Base-by-base conservation (phyloP, 2,888 invertebrate genomes). In the Cyclophora albipunctata region DNA sequence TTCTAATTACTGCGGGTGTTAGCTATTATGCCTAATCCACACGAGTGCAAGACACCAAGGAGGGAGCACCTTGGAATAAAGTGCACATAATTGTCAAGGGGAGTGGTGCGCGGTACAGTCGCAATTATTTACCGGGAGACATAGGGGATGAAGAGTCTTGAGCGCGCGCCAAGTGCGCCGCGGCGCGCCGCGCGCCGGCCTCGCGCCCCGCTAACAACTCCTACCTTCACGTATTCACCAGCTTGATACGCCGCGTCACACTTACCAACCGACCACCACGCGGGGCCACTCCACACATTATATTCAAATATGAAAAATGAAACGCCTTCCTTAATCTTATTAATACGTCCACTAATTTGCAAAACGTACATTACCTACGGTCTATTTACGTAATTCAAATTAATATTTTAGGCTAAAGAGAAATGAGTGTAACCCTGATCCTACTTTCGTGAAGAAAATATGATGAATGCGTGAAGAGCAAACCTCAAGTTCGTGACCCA, bases 61-160 rank as follows among this genome's bases (percentile, higher is more conserved):
- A 66, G 63, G 64, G 59, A 71, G 73, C 60, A 65, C 70, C 75
- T 74, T 75, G 69, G 75, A 79, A 79, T 79, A 79, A 83, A 84
- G 79, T 80, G 78, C 78, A 75, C 70, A 71, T 84, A 84, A 85
- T 84, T 81, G 84, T 83, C 69, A 75, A 78, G 79, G 77, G 72
- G 74, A 78, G 78, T 76, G 73, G 71, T 71, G 72, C 67, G 71
- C 67, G 71, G 75, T 75, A 74, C 77, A 71, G 77, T 72, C 70
- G 81, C 80, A 84, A 84, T 85, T 84, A 83, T 82, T 83, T 83
- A 81, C 81, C 67, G 75, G 71, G 79, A 81, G 82, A 84, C 85
- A 76, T 78, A 78, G 79, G 83, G 78, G 71, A 77, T 78, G 80
- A 72, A 84, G 85, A 72, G 77, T 70, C 78, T 83, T 78, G 81